Conservation (phyloP, 2,113 vertebrate genomes). For the Rhinoptilus africanus region DNA sequence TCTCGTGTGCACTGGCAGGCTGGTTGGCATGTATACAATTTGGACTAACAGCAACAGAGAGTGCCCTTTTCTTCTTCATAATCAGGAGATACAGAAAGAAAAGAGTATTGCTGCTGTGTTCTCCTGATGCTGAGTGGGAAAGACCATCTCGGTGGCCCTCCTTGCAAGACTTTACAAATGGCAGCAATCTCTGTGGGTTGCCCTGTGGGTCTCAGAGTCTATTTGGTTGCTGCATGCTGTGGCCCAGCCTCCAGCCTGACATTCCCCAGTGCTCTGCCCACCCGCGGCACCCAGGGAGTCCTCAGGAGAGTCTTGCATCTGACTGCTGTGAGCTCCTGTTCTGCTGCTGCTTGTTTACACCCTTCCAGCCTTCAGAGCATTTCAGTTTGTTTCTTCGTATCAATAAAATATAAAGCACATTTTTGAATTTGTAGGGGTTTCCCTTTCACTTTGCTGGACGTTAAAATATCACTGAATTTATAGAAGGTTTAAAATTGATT, state of each 20-base stretch:
- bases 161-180: not conserved
- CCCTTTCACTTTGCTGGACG: not conserved
- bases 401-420: not conserved
- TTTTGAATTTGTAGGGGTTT: not conserved
- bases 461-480: not conserved
- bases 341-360: not conserved
- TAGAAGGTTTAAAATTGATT: not conserved
- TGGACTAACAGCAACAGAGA: not conserved
- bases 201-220: not conserved
- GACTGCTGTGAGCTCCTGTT: not conserved
- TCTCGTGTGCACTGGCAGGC: not conserved
- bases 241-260: not conserved
- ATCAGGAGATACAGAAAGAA: not conserved
- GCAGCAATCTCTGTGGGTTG: not conserved
- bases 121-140: not conserved
- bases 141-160: not conserved
- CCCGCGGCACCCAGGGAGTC: accelerated
- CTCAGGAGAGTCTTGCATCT: not conserved
- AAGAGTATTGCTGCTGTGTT: not conserved
- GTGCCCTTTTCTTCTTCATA: not conserved
- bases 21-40: not conserved
- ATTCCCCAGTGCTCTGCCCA: not conserved
- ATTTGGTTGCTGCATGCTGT: not conserved
- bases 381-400: not conserved
- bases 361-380: not conserved